phyloP scores from a whole-genome alignment of 2,888 invertebrate species.

The Erannis defoliaria region DNA sequence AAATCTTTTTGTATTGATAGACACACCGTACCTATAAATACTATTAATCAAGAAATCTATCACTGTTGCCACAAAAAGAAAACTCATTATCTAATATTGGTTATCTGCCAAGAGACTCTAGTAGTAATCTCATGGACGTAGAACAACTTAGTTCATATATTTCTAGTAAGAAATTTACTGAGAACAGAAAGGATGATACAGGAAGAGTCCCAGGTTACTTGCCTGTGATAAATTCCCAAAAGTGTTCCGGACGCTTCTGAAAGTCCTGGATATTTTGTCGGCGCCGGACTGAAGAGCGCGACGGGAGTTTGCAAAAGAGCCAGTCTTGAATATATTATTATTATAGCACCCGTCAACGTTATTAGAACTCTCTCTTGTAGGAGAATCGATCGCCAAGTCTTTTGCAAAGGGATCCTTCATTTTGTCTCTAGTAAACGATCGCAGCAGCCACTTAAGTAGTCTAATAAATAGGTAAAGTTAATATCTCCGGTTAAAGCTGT shows the following conservation, averaged over 20 bases:
- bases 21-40: no score
- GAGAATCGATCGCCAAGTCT: constrained; percentile 79
- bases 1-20: no score
- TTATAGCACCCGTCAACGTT: constrained; percentile 80
- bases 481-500: constrained; percentile 18
- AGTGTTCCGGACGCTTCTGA: constrained; percentile 88
- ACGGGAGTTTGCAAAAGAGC: constrained; percentile 87
- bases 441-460: neutral
- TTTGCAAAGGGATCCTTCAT: constrained; percentile 81
- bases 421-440: constrained; percentile 34
- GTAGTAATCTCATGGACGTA: neutral
- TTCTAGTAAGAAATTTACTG: neutral
- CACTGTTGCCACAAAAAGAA: no score
- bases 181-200: neutral
- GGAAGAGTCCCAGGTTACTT: constrained; percentile 13
- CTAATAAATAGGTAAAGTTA: constrained; percentile 18
- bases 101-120: neutral
- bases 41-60: no score
- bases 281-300: constrained; percentile 89
- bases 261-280: constrained; percentile 89
- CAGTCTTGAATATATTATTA: constrained; percentile 76
- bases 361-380: constrained; percentile 72
- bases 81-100: no score
- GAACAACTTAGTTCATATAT: neutral
- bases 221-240: constrained; percentile 90